Percentiles rank a stretch among this genome's conserved stretches.
These are phyloP conservation scores for Mustelus asterias DNA, from an alignment of 2,113 vertebrate genomes.

Conservation along the genomic window DNA sequence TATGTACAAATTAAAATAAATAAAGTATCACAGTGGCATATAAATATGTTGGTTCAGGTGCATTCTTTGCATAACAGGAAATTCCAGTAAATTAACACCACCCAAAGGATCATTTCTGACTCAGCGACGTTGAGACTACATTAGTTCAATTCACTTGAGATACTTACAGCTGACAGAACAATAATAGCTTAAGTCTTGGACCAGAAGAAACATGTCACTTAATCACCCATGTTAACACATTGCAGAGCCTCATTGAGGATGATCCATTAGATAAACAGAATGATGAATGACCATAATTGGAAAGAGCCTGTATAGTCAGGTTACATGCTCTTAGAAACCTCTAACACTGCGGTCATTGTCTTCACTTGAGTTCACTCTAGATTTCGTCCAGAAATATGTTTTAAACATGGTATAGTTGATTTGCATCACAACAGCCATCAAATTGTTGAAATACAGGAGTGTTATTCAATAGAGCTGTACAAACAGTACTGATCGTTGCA, in stretches of 20 bases:
- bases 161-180: constrained; percentile 20
- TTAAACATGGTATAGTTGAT: neutral
- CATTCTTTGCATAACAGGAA: constrained; percentile 10
- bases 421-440: neutral
- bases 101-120: constrained; percentile 4
- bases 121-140: neutral
- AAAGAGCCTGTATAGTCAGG: neutral
- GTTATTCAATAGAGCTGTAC: neutral
- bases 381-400: neutral
- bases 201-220: constrained; percentile 15
- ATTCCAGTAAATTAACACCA: constrained; percentile 27
- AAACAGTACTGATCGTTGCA: neutral
- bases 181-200: neutral
- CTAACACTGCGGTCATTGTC: neutral
- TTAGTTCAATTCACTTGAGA: neutral
- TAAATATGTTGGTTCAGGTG: constrained; percentile 8
- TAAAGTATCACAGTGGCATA: neutral
- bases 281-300: neutral
- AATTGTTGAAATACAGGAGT: neutral
- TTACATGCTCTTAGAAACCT: neutral
- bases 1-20: constrained; percentile 15
- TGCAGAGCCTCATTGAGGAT: neutral
- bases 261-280: neutral
- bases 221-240: neutral
- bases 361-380: neutral